Conservation (phyloP, 2,113 vertebrate species). For the Anas platyrhynchos region DNA sequence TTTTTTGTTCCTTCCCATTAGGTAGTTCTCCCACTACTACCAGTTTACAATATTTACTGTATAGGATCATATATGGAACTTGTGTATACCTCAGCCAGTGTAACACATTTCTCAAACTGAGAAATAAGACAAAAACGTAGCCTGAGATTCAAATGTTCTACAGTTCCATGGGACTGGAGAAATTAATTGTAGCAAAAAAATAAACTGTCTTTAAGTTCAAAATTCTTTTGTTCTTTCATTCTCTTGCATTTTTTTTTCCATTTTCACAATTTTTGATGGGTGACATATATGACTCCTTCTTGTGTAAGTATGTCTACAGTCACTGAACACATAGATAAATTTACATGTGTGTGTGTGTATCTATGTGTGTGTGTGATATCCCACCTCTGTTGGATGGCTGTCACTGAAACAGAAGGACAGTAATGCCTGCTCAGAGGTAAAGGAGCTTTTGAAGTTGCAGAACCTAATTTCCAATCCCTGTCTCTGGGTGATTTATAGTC, state of each 20-base stretch:
- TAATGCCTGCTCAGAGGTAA: neutral
- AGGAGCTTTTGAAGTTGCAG: neutral
- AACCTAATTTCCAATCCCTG: neutral
- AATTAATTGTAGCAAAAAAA: neutral
- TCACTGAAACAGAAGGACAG: neutral
- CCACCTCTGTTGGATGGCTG: neutral
- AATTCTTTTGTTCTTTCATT: neutral
- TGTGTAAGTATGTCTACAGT: neutral
- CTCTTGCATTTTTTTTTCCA: neutral
- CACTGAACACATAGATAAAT: neutral
- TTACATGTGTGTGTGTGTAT: accelerated
- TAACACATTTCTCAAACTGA: neutral
- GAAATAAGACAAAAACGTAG: neutral
- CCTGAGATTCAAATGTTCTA: neutral
- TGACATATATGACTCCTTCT: neutral
- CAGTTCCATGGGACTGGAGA: neutral
- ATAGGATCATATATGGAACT: neutral
- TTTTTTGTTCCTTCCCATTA: neutral
- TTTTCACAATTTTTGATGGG: neutral
- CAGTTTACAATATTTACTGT: neutral
- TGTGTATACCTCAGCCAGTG: neutral
- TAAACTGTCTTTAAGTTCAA: neutral
- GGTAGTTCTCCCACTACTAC: neutral
- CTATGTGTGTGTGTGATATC: accelerated
- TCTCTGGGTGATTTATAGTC: neutral